phyloP scores from a whole-genome alignment of 2,888 invertebrate species.

The Agrochola circellaris region DNA sequence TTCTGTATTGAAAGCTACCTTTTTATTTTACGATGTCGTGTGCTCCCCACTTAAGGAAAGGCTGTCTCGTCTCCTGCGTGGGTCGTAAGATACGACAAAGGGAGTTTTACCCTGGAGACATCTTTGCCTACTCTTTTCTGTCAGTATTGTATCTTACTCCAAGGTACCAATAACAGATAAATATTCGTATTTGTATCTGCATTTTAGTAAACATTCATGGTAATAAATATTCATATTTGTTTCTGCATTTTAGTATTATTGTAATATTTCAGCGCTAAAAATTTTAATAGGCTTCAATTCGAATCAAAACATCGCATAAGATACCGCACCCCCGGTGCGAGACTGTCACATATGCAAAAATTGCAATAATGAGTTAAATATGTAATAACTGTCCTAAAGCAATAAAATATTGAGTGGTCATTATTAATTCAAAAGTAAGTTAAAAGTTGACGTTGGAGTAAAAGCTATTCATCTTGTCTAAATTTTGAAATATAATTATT shows the following conservation, averaged over 20 bases:
- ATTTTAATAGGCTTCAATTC: background rate
- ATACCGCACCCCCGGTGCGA: too few species aligned
- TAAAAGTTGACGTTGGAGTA: too few species aligned
- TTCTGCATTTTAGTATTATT: background rate
- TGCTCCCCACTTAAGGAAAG: conserved; percentile 18
- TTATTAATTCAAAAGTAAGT: too few species aligned
- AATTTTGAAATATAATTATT: too few species aligned
- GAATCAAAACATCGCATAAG: background rate
- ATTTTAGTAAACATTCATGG: background rate
- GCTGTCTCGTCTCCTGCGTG: conserved; percentile 22
- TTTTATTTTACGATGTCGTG: conserved; percentile 38
- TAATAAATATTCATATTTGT: conserved; percentile 9
- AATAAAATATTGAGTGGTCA: too few species aligned
- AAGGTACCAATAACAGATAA: conserved; percentile 8
- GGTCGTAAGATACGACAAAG: conserved; percentile 45
- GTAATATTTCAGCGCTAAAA: background rate
- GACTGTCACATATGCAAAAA: too few species aligned
- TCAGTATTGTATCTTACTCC: background rate
- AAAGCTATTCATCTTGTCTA: too few species aligned
- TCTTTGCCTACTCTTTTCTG: conserved; percentile 37
- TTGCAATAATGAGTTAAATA: too few species aligned
- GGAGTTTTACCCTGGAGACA: conserved; percentile 48
- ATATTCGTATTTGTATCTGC: conserved; percentile 2
- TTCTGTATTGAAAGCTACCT: conserved; percentile 7
- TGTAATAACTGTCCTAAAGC: too few species aligned